Conservation (phyloP, 2,888 invertebrate genomes). For the Caenorhabditis uteleia region DNA sequence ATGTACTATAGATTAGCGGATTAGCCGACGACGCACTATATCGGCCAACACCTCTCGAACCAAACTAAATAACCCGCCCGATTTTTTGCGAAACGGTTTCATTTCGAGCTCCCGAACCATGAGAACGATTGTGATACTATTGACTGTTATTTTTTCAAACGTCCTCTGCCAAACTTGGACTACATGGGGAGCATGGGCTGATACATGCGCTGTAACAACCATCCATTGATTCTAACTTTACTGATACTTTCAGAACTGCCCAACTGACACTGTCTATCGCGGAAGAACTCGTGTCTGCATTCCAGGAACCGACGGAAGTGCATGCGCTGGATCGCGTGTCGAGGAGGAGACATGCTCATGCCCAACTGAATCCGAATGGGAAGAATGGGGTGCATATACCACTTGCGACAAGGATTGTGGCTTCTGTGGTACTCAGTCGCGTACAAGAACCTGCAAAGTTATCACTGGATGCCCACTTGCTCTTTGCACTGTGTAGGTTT, state of each 20-base stretch:
- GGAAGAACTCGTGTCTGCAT: conserved; percentile 36
- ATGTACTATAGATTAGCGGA: too few relatives aligned
- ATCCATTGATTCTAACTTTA: background rate
- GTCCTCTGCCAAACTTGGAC: too few relatives aligned
- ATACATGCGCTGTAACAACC: conserved; percentile 20
- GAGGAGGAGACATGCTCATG: too few relatives aligned
- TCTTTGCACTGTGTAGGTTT: conserved; percentile 9
- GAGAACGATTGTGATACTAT: too few relatives aligned
- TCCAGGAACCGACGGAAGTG: conserved; percentile 24
- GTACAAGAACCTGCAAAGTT: conserved; percentile 12
- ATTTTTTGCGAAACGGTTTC: too few relatives aligned
- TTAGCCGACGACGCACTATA: too few relatives aligned
- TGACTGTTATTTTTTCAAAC: too few relatives aligned
- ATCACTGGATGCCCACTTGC: conserved; percentile 17
- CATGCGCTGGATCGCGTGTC: too few relatives aligned
- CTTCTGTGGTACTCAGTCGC: conserved; percentile 24
- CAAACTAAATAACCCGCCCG: too few relatives aligned
- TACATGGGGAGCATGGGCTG: too few relatives aligned
- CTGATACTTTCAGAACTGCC: conserved; percentile 21
- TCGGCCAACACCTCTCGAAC: too few relatives aligned
- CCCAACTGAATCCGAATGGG: conserved; percentile 13
- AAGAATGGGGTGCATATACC: conserved; percentile 16
- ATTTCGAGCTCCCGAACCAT: too few relatives aligned
- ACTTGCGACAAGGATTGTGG: conserved; percentile 20
- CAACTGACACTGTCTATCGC: conserved; percentile 16